These are phyloP conservation scores for Ctena decussata DNA, from an alignment of 2,888 invertebrate species.

Conservation along the genomic window DNA sequence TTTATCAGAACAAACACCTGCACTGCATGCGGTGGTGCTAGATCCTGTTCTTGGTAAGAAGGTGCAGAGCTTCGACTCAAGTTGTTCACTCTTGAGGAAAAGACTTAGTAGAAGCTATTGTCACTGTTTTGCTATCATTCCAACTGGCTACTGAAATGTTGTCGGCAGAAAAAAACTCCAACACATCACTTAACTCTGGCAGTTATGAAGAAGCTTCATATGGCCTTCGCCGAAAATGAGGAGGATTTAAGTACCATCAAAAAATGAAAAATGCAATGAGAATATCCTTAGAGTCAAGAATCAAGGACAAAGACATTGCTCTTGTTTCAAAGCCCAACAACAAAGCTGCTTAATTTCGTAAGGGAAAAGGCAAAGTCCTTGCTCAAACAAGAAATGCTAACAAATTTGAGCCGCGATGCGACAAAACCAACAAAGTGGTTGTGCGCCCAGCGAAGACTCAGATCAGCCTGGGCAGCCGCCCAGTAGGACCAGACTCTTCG, in stretches of 20 bases:
- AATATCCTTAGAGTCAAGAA: not conserved
- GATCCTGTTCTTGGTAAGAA: slow-evolving; percentile 9
- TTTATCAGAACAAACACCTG: slow-evolving; percentile 6
- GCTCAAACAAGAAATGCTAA: not conserved
- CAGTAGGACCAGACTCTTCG: too few relatives aligned
- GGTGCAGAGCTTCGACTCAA: not conserved
- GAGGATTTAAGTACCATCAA: not conserved
- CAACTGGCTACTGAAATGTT: slow-evolving; percentile 18
- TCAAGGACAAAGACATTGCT: not conserved
- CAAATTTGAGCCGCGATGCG: too few relatives aligned
- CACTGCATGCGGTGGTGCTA: slow-evolving; percentile 6
- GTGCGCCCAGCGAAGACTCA: too few relatives aligned
- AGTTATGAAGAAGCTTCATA: not conserved
- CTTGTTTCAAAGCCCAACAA: slow-evolving; percentile 15
- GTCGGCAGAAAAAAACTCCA: slow-evolving; percentile 17
- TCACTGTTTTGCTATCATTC: slow-evolving; percentile 8
- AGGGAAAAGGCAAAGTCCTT: not conserved
- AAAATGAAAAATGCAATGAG: not conserved
- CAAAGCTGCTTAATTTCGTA: not conserved
- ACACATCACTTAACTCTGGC: not conserved
- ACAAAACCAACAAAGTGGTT: too few relatives aligned
- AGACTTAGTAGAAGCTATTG: not conserved
- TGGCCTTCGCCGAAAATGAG: not conserved
- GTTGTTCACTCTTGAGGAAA: slow-evolving; percentile 15
- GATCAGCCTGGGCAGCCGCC: too few relatives aligned